Conservation (phyloP, 64 coral and sea anemone genomes). For the Catalaphyllia jardinei region DNA sequence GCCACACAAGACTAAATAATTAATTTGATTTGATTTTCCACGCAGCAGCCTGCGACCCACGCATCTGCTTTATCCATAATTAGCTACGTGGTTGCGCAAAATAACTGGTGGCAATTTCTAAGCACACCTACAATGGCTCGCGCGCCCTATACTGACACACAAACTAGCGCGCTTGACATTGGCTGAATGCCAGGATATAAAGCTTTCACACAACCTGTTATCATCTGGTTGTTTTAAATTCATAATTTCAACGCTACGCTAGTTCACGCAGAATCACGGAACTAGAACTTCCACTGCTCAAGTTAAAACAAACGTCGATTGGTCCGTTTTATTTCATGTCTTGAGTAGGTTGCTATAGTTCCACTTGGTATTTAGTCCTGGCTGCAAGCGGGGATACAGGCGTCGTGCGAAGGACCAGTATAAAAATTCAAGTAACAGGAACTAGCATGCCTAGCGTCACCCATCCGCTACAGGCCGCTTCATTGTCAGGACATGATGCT, state of each 20-base stretch:
- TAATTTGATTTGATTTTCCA: conserved; percentile 43
- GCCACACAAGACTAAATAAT: conserved; percentile 47
- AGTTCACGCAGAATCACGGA: not conserved
- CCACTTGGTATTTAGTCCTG: not conserved
- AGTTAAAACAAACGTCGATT: not conserved
- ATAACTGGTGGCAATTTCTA: conserved; percentile 23
- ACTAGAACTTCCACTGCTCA: not conserved
- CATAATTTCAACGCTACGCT: conserved; percentile 15
- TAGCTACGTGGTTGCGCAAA: not conserved
- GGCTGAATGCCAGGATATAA: conserved; percentile 7
- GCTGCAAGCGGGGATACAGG: conserved; percentile 24
- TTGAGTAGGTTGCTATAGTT: conserved; percentile 5
- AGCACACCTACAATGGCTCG: not conserved
- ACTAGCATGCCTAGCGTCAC: conserved; percentile 73
- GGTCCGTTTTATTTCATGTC: not conserved
- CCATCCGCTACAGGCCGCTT: conserved; percentile 85
- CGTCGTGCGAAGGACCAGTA: conserved; percentile 34
- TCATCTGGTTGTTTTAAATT: conserved; percentile 25
- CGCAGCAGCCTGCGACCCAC: not conserved
- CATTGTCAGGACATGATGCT: conserved; percentile 79
- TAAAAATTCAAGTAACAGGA: conserved; percentile 47
- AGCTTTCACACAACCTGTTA: conserved; percentile 16
- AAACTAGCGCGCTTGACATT: not conserved
- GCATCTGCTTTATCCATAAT: conserved; percentile 15
- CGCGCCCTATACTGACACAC: not conserved